Conservation (phyloP, 2,113 vertebrate genomes). For the Oenanthe oenanthe region DNA sequence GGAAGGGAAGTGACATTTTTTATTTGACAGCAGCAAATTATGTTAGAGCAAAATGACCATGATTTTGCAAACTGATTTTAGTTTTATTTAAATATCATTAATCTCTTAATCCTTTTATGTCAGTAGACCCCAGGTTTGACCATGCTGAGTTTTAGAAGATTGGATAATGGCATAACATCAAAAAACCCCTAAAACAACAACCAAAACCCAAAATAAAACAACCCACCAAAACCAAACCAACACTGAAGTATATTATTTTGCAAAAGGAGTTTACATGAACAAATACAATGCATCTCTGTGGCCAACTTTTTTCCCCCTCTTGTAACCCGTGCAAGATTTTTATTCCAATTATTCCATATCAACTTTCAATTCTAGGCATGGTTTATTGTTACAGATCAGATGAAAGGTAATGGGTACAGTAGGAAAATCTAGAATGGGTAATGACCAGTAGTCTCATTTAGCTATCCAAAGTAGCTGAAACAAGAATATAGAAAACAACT, state of each 20-base stretch:
- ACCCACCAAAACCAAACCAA: background rate
- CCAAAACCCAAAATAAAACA: background rate
- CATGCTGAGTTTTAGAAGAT: background rate
- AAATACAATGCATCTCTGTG: background rate
- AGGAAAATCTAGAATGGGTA: background rate
- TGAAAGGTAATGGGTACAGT: background rate
- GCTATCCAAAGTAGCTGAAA: slow-evolving; percentile 35
- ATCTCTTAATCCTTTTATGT: background rate
- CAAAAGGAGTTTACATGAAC: background rate
- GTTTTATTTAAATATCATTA: background rate
- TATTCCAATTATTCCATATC: background rate
- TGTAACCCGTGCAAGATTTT: background rate
- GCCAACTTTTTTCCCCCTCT: background rate
- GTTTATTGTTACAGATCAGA: background rate
- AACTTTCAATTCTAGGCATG: background rate
- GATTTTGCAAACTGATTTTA: background rate
- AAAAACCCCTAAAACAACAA: background rate
- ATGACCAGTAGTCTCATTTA: background rate
- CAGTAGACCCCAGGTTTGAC: background rate
- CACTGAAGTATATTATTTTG: background rate
- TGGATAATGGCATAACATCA: background rate
- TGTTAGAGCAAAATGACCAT: background rate
- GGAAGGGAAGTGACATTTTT: background rate
- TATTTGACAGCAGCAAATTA: background rate
- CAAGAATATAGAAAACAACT: slow-evolving; percentile 25